phyloP scores from a whole-genome alignment of 2,888 invertebrate species.

The Callimorpha dominula region DNA sequence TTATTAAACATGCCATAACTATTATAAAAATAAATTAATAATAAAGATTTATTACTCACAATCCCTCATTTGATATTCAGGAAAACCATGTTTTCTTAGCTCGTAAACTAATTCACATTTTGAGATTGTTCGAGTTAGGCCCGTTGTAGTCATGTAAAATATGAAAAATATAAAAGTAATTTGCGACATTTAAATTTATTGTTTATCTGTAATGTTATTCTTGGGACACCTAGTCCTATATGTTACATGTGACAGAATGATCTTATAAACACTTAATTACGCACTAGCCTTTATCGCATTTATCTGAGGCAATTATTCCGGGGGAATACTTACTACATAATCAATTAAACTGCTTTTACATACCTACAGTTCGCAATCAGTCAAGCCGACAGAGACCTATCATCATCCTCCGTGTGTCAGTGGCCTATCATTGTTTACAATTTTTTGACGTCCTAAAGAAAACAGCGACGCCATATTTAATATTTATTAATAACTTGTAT shows the following conservation, averaged over 20 bases:
- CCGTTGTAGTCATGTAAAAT: conserved; percentile 35
- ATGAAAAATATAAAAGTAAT: conserved; percentile 35
- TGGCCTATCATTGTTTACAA: too few species aligned
- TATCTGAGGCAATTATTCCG: not conserved
- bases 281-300: not conserved
- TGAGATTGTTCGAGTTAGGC: conserved; percentile 50
- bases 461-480: too few species aligned
- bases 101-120: conserved; percentile 63
- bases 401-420: too few species aligned
- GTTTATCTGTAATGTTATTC: not conserved
- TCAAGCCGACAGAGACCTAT: too few species aligned
- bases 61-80: conserved; percentile 58
- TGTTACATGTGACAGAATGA: not conserved
- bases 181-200: conserved; percentile 49
- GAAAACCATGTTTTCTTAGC: conserved; percentile 62
- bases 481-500: too few species aligned
- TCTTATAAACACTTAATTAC: not conserved
- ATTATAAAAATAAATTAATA: not conserved
- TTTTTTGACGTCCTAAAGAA: too few species aligned
- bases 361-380: too few species aligned
- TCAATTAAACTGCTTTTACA: not conserved
- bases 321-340: not conserved
- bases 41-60: conserved; percentile 57
- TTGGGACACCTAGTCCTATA: not conserved
- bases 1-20: not conserved